Evolutionary conservation across 2,888 invertebrate genomes (phyloP), one percentile per base, ranked within the genome.

Genomic region (Pachymerium ferrugineum): DNA sequence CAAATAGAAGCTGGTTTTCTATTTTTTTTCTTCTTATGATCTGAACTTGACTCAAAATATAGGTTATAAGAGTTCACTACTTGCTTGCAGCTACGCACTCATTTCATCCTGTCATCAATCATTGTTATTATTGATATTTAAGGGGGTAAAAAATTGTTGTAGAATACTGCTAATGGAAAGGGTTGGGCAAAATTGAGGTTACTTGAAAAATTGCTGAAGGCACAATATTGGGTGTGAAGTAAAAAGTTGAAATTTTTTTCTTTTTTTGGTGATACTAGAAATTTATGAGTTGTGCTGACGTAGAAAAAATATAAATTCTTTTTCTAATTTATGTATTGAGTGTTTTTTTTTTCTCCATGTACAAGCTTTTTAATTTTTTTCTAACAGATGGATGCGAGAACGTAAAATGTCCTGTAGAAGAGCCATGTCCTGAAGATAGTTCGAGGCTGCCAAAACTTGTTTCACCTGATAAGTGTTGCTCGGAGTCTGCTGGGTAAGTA

Each of bases 101-200:
- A 54, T 54, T 54, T 54, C 47, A 19, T 54, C 47, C 47, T 4
- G 19, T 54, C 47, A 54, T 54, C 47, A 19, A 54, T 54, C 47
- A 54, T 54, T 54, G n/a, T 54, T 54, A 54, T 54, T 16, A 54
- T n/a, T 54, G n/a, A 54, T 54, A 54, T 54, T 54, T 19, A 54
- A 54, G 47, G 14, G 47, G 16, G 16, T 22, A 54, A 54, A 54
- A 54, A 54, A 38, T 38, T 38, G 38, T 54, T 54, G 47, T 54
- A 54, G 47, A 54, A 54, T 19, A 22, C 22, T 54, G 47, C 22
- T 54, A 54, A 54, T 54, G 47, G 22, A 54, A 54, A 22, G 16
- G 47, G 47, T 54, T 54, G 47, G 47, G 47, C 47, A 54, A 19
- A 54, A 54, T 54, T 54, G 47, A 54, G 47, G 47, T 54, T 54